These are phyloP conservation scores for Gila robusta DNA, from an alignment of 2,797 vertebrate genomes.

Conservation along the genomic window DNA sequence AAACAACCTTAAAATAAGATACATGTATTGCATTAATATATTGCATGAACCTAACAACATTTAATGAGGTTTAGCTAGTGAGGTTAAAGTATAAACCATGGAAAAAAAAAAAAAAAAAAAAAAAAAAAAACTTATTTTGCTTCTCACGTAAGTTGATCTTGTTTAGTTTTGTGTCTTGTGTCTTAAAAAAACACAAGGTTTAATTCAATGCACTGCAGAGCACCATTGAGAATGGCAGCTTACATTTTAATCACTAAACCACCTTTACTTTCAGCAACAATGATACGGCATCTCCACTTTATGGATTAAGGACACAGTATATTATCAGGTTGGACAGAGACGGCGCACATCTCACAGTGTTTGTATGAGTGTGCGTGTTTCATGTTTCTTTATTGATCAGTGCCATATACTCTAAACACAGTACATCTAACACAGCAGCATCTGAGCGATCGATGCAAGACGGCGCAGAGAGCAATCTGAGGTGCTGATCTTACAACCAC, in stretches of 20 bases:
- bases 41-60: background rate
- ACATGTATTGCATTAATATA: background rate
- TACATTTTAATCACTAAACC: background rate
- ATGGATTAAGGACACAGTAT: slow-evolving; percentile 1
- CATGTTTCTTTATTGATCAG: slow-evolving; percentile 20
- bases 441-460: slow-evolving; percentile 27
- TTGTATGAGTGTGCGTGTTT: background rate
- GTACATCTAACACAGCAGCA: background rate
- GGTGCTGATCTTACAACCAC: slow-evolving; percentile 5
- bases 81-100: background rate
- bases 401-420: slow-evolving; percentile 32
- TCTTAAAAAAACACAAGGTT: background rate
- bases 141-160: background rate
- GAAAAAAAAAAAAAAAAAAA: background rate
- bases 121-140: background rate
- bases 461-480: slow-evolving; percentile 13
- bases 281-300: background rate
- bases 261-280: background rate
- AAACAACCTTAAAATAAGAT: background rate
- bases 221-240: background rate
- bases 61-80: background rate
- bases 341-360: background rate
- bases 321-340: background rate
- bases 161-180: background rate
- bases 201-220: background rate